Base-by-base conservation (phyloP, 2,888 invertebrate genomes). In the Yponomeuta sedellus region DNA sequence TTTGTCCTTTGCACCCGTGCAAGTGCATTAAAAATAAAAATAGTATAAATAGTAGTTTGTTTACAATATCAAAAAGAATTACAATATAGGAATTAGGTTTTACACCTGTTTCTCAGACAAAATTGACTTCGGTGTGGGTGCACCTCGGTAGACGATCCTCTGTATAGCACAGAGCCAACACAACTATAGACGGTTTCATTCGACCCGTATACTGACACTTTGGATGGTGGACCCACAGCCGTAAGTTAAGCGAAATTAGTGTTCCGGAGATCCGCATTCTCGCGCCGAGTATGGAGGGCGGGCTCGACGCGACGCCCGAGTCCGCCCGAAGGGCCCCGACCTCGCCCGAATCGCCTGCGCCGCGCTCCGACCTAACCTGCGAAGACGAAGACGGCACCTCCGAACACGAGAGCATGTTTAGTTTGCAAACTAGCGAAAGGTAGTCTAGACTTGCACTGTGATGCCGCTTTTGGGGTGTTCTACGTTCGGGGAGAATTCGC, bases 211-310 rank as follows among this genome's bases (percentile, higher is more conserved):
- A 58, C 58, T 20, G 20, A 58, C 52, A 5, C 44, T 40, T 52
- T 44, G n/a, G 34, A 58, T 22, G 58, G 75, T 74, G 78, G 75
- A 82, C 86, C 84, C 84, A 75, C 91, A 94, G 93, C 92, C 93
- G 93, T 91, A 94, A 94, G 91, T 92, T 93, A 92, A 94, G 94
- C 92, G 93, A 94, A 84, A 92, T 95, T 93, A 93, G 94, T 88
- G 93, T 95, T 74, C 96, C 96, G 72, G 95, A 95, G 93, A 96
- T 96, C 81, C 94, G 96, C 80, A 95, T 96, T 79, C 92, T 96
- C 92, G 95, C 95, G 82, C 95, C 96, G 76, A 96, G 96, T 86
- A 92, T 95, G 93, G 96, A 96, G 92, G 93, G 94, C 78, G 95
- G 95, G 77, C 92, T 95, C 89, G 95, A 96, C 88, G 85, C 83